Evolutionary conservation across 2,888 invertebrate genomes (phyloP).

Genomic region (Ethmia dodecea): DNA sequence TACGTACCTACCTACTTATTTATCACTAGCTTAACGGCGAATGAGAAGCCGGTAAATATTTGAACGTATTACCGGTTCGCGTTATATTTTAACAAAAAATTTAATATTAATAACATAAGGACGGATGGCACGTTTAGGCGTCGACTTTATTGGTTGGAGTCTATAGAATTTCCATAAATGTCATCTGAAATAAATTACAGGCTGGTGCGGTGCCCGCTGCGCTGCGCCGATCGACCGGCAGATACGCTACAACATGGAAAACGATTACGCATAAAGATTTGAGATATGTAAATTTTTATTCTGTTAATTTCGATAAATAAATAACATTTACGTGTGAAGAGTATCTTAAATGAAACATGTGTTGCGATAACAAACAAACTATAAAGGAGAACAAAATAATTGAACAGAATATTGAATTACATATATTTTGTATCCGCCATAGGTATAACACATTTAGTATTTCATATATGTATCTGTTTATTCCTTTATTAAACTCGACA

Average conservation of each 20-base stretch:
- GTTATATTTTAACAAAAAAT: conserved; percentile 26
- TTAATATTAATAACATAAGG: conserved; percentile 32
- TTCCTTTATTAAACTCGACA: no score
- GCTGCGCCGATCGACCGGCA: conserved; percentile 29
- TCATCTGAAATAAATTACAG: conserved; percentile 59
- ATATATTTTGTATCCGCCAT: no score
- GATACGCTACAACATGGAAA: conserved; percentile 30
- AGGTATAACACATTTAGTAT: no score
- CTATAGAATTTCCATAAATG: conserved; percentile 62
- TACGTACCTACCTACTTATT: no score
- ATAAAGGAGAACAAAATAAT: no score
- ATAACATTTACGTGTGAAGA: conserved; percentile 23
- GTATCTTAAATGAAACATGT: conserved; percentile 14
- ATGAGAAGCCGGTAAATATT: no score
- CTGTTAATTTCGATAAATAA: conserved; percentile 32
- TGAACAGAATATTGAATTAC: no score
- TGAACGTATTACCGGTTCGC: no score
- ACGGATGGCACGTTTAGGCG: conserved; percentile 42
- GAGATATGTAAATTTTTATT: conserved; percentile 56
- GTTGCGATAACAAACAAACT: conserved; percentile 20
- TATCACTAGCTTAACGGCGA: no score
- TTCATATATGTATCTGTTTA: background rate
- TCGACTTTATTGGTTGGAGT: conserved; percentile 48
- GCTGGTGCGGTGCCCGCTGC: conserved; percentile 20
- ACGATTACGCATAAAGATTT: conserved; percentile 38